Evolutionary conservation across 2,888 invertebrate genomes (phyloP).

Genomic region (Drosophila longiperda): DNA sequence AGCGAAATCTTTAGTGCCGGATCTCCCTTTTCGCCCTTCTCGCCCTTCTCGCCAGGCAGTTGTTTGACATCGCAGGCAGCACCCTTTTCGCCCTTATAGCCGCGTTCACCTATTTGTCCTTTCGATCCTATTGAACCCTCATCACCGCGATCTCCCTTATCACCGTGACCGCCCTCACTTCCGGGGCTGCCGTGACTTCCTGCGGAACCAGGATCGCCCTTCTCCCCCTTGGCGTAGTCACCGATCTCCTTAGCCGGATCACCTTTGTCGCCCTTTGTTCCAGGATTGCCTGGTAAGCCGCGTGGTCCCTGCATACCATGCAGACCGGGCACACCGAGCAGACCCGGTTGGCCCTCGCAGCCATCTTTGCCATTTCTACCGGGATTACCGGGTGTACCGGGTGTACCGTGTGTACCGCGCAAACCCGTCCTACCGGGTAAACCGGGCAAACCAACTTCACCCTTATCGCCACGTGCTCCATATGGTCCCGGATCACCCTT

Average conservation of each 20-base stretch:
- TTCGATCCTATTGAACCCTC: slow-evolving; percentile 80
- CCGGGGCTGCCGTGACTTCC: slow-evolving; percentile 83
- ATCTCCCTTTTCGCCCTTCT: slow-evolving; percentile 88
- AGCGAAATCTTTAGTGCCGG: slow-evolving; percentile 56
- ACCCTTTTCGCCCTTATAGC: slow-evolving; percentile 90
- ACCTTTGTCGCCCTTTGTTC: slow-evolving; percentile 90
- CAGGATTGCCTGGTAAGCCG: slow-evolving; percentile 87
- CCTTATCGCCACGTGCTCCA: slow-evolving; percentile 93
- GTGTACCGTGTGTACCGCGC: slow-evolving; percentile 84
- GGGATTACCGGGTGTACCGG: slow-evolving; percentile 87
- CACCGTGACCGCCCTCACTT: slow-evolving; percentile 86
- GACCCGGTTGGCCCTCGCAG: slow-evolving; percentile 97
- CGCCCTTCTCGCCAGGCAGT: slow-evolving; percentile 86
- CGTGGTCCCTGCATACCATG: slow-evolving; percentile 91
- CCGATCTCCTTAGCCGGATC: slow-evolving; percentile 88
- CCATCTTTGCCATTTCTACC: slow-evolving; percentile 96
- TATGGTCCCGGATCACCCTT: slow-evolving; percentile 94
- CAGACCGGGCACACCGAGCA: slow-evolving; percentile 89
- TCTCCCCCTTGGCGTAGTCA: slow-evolving; percentile 91
- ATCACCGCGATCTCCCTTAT: slow-evolving; percentile 90
- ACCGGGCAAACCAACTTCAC: slow-evolving; percentile 94
- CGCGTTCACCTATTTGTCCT: slow-evolving; percentile 92
- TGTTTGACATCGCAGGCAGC: slow-evolving; percentile 84
- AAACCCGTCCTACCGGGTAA: slow-evolving; percentile 94
- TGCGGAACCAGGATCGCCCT: slow-evolving; percentile 89